Conservation (phyloP, 2,888 invertebrate genomes). For the Neoitamus cyanurus region DNA sequence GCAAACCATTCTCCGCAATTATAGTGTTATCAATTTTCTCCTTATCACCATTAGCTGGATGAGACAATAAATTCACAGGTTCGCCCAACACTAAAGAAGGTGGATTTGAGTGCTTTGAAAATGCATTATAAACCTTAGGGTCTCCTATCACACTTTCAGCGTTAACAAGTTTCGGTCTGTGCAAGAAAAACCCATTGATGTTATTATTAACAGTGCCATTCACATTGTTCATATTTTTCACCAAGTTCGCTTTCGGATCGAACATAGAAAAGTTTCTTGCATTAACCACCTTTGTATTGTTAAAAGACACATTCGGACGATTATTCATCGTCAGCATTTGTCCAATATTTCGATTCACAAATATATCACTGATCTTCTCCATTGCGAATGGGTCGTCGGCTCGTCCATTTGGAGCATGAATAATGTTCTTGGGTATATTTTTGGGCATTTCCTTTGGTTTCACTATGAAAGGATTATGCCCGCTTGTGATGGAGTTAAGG, state of each 20-base stretch:
- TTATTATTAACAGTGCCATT: slow-evolving; percentile 43
- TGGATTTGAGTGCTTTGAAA: slow-evolving; percentile 51
- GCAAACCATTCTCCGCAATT: not conserved
- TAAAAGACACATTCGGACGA: slow-evolving; percentile 51
- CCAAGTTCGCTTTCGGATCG: slow-evolving; percentile 41
- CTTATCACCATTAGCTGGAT: slow-evolving; percentile 41
- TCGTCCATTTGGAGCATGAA: not conserved
- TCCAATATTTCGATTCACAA: slow-evolving; percentile 53
- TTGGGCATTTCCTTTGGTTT: slow-evolving; percentile 44
- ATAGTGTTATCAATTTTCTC: not conserved
- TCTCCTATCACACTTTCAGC: slow-evolving; percentile 42
- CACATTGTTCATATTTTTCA: slow-evolving; percentile 36
- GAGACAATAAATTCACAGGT: slow-evolving; percentile 35
- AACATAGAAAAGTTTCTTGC: slow-evolving; percentile 51
- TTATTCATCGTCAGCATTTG: not conserved
- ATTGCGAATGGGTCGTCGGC: slow-evolving; percentile 40
- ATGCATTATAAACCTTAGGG: slow-evolving; percentile 54
- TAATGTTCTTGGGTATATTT: slow-evolving; percentile 35
- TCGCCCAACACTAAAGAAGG: not conserved
- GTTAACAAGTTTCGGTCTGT: slow-evolving; percentile 51
- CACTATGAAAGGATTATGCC: slow-evolving; percentile 15
- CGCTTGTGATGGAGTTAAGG: not conserved
- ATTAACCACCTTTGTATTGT: slow-evolving; percentile 35
- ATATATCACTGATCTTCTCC: slow-evolving; percentile 55
- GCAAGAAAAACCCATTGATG: slow-evolving; percentile 54